Conservation (phyloP, 2,888 invertebrate genomes). For the Cephalotes varians region DNA sequence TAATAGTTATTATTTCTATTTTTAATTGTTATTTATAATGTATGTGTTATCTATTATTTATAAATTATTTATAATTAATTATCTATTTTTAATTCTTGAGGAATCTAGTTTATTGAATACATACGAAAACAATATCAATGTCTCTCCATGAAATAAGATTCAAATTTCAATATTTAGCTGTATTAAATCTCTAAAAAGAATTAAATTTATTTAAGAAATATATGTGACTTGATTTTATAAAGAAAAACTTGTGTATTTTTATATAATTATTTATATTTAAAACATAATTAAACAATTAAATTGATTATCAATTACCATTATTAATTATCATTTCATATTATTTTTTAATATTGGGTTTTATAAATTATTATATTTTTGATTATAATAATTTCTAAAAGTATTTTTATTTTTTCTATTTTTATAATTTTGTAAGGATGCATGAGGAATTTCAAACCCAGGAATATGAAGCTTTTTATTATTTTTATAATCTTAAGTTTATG, state of each 20-base stretch:
- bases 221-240: background rate
- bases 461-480: slow-evolving; percentile 30
- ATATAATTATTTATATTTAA: background rate
- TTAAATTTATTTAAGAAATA: slow-evolving; percentile 5
- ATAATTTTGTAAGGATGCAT: slow-evolving; percentile 35
- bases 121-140: background rate
- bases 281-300: slow-evolving; percentile 54
- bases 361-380: slow-evolving; percentile 33
- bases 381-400: slow-evolving; percentile 11
- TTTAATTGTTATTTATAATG: background rate
- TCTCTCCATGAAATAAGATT: background rate
- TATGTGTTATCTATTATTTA: background rate
- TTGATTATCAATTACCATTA: slow-evolving; percentile 70
- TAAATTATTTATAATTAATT: background rate
- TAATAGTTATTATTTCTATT: background rate
- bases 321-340: slow-evolving; percentile 36
- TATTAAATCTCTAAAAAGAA: background rate
- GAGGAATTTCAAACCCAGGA: slow-evolving; percentile 18
- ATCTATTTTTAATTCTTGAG: background rate
- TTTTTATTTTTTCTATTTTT: slow-evolving; percentile 5
- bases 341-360: slow-evolving; percentile 39
- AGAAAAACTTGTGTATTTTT: background rate
- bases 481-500: background rate
- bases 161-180: background rate
- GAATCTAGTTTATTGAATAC: background rate